Base-by-base conservation (phyloP, 64 coral and sea anemone genomes). In the Pocillopora verrucosa region DNA sequence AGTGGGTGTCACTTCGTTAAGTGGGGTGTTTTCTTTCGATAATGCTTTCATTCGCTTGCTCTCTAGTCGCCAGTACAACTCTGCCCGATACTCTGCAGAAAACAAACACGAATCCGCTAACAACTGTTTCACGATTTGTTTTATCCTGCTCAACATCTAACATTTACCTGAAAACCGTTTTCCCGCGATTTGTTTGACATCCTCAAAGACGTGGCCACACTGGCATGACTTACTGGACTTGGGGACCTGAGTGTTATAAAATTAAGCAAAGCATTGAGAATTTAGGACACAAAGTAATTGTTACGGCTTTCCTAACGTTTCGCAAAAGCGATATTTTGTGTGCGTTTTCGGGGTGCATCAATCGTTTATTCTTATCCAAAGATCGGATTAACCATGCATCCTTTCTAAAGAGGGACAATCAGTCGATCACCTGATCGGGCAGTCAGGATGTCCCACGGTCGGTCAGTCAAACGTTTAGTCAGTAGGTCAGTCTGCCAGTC, bases 121-220 rank as follows among this genome's bases (percentile, higher is more conserved):
- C 22, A 24, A 1, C 11, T 26, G 1, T 11, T n/a, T n/a, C 12
- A 20, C 67, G 5, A 1, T 24, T 70, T 10, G 67, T 25, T 70
- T n/a, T 70, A 24, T 70, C 67, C 22, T 24, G 0, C 19, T 25
- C 22, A 24, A 70, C 10, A 22, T 70, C 1, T 11, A 5, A 63
- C 25, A 24, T 70, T 70, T n/a, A 85, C 82, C 82, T 85, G 82
- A 85, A 85, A 85, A 85, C 38, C 82, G 36, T 30, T 85, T 85
- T 15, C 82, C 82, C 26, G 82, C 82, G 14, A 85, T 85, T 72
- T 85, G 82, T 45, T 65, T 85, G 19, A 85, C 82, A 38, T 85
- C 64, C 38, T 85, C 82, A 72, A 85, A 85, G 20, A 85, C 82
- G 65, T 85, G 82, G 70, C 82, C 82, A 37, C 82, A 85, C 24